A percentile compares a stretch with the other conserved stretches of the same genome.
Evolutionary conservation across 37 sponge, comb jelly and placozoan genomes (phyloP).

Genomic region (Beroe forskalii): DNA sequence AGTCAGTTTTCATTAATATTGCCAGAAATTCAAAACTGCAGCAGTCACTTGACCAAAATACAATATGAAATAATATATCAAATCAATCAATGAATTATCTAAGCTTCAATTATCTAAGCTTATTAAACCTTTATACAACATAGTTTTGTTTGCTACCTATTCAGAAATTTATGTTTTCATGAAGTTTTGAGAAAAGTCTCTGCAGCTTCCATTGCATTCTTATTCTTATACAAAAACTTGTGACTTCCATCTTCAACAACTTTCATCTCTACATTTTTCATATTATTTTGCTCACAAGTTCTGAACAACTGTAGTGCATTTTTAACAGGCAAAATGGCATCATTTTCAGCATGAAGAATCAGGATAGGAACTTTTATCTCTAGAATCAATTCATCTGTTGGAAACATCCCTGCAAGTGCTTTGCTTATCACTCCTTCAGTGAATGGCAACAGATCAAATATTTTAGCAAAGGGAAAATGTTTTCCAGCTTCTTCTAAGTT

Average conservation of each 20-base stretch:
- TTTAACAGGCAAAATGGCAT: background rate
- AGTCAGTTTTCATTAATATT: too few relatives aligned
- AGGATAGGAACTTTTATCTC: constrained; percentile 5
- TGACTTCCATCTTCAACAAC: background rate
- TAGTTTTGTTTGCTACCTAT: too few relatives aligned
- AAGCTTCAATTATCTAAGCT: too few relatives aligned
- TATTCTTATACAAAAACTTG: background rate
- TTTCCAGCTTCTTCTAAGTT: background rate
- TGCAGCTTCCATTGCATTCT: constrained; percentile 10
- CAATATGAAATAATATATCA: too few relatives aligned
- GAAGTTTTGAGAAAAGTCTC: too few relatives aligned
- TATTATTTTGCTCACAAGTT: background rate
- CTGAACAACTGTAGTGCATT: background rate
- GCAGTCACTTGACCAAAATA: too few relatives aligned
- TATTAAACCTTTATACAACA: too few relatives aligned
- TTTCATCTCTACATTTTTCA: background rate
- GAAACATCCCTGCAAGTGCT: background rate
- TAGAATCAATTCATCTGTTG: background rate
- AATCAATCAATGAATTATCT: too few relatives aligned
- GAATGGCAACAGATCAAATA: background rate
- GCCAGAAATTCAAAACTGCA: too few relatives aligned
- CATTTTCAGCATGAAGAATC: constrained; percentile 9
- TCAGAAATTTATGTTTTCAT: too few relatives aligned
- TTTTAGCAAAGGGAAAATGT: constrained; percentile 16
- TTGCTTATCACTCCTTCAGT: background rate